Conservation (phyloP, 2,797 vertebrate species). For the Manis pentadactyla region DNA sequence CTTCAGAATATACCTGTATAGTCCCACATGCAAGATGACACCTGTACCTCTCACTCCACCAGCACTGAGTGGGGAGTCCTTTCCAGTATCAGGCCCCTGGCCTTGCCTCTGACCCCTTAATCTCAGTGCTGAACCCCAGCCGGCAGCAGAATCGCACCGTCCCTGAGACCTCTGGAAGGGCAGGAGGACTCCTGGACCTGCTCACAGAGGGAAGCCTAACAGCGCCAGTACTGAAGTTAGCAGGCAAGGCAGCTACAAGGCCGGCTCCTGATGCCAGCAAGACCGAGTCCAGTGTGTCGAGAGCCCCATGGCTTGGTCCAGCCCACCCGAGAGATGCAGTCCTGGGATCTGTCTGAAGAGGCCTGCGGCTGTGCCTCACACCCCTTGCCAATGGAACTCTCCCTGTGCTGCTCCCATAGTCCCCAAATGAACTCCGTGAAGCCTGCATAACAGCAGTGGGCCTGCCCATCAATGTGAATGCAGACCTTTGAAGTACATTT, state of each 20-base stretch:
- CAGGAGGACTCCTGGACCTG: not conserved
- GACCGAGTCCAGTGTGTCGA: not conserved
- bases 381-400: accelerated
- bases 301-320: too few relatives aligned
- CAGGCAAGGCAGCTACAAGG: not conserved
- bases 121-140: not conserved
- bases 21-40: not conserved
- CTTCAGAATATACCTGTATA: not conserved
- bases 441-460: not conserved
- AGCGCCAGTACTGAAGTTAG: not conserved
- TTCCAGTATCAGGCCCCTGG: not conserved
- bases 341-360: not conserved
- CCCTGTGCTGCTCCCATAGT: not conserved
- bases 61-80: not conserved
- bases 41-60: not conserved
- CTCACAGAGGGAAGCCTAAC: not conserved
- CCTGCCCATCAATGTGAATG: not conserved
- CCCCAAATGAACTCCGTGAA: not conserved
- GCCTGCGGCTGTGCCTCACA: not conserved
- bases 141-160: not conserved
- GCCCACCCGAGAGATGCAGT: accelerated
- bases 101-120: not conserved
- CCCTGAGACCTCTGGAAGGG: not conserved
- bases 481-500: not conserved
- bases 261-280: not conserved